These are phyloP conservation scores for Pyrocoelia pectoralis DNA, from an alignment of 2,888 invertebrate species.

Conservation along the genomic window DNA sequence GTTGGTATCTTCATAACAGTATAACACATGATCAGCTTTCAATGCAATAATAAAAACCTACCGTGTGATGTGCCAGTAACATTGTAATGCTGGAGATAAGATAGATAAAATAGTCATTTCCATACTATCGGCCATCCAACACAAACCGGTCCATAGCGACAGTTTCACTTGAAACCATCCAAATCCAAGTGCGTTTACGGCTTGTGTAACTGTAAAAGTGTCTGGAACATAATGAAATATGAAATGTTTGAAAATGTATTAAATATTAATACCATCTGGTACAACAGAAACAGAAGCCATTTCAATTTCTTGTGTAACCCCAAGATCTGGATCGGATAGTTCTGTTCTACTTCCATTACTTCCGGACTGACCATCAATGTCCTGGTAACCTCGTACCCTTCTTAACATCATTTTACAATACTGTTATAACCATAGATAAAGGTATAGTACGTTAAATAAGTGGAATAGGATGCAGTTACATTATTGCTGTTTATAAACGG, in stretches of 20 bases:
- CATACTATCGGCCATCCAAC: conserved; percentile 99
- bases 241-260: neutral
- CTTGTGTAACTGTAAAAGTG: conserved; percentile 86
- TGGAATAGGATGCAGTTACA: too few relatives aligned
- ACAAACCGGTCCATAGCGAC: conserved; percentile 83
- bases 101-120: conserved; percentile 97
- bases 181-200: conserved; percentile 86
- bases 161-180: conserved; percentile 91
- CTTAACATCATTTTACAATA: conserved; percentile 57
- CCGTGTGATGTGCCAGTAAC: conserved; percentile 90
- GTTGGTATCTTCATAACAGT: conserved; percentile 73
- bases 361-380: conserved; percentile 64
- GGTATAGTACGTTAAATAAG: too few relatives aligned
- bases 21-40: neutral
- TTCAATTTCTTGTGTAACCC: conserved; percentile 71
- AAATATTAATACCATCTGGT: conserved; percentile 72
- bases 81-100: conserved; percentile 90
- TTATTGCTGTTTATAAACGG: too few relatives aligned
- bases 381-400: conserved; percentile 69
- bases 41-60: conserved; percentile 47
- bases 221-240: conserved; percentile 64
- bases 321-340: conserved; percentile 62
- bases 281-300: conserved; percentile 82
- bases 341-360: conserved; percentile 52
- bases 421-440: neutral